Conservation (phyloP, 2,113 vertebrate species). For the Motacilla tschutschensis region DNA sequence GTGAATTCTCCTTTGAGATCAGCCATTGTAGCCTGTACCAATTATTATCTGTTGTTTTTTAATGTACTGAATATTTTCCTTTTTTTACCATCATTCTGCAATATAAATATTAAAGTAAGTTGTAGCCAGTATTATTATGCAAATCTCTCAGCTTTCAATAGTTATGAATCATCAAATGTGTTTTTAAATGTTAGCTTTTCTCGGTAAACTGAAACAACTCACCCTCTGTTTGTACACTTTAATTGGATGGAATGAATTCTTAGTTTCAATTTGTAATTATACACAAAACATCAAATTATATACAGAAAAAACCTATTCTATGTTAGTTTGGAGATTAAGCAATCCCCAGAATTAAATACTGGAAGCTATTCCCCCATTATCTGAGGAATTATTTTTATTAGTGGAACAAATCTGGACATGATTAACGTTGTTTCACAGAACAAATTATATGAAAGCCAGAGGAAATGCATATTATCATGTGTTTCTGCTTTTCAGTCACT, state of each 20-base stretch:
- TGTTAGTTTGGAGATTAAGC: neutral
- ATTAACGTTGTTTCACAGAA: slow-evolving; percentile 4
- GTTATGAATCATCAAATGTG: neutral
- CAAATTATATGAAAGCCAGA: neutral
- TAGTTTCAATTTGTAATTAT: neutral
- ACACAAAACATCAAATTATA: neutral
- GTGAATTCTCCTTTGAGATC: neutral
- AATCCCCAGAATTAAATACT: neutral
- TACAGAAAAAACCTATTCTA: neutral
- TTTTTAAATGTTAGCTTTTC: neutral
- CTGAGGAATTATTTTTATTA: slow-evolving; percentile 32
- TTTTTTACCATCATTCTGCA: neutral
- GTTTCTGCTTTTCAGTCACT: slow-evolving; percentile 7
- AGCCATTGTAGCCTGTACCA: neutral
- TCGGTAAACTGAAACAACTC: neutral
- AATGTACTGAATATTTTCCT: neutral
- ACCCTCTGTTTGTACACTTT: neutral
- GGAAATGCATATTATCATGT: neutral
- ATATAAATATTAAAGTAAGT: neutral
- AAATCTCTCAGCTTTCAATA: neutral
- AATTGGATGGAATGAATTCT: neutral
- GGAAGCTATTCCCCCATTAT: slow-evolving; percentile 3
- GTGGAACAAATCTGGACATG: slow-evolving; percentile 26
- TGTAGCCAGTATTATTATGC: neutral
- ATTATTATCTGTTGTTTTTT: neutral